Percentiles rank a stretch among this genome's conserved stretches.
Evolutionary conservation across 2,113 vertebrate genomes (phyloP).

Genomic region (Sitta europaea): DNA sequence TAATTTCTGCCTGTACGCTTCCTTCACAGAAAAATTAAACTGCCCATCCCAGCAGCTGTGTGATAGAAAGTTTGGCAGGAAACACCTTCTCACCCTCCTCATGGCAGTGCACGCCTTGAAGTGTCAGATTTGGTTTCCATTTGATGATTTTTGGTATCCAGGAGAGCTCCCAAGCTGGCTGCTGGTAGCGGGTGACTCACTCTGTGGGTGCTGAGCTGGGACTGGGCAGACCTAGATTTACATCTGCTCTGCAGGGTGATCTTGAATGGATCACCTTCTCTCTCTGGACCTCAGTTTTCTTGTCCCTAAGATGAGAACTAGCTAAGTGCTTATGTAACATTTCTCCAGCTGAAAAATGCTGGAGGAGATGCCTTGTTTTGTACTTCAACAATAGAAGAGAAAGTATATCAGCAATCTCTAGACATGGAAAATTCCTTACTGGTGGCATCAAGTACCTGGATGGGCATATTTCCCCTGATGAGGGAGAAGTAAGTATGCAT

Average conservation of each 20-base stretch:
- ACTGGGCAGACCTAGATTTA: not conserved
- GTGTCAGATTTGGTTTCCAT: not conserved
- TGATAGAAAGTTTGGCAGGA: not conserved
- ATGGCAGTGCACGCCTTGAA: not conserved
- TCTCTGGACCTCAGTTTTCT: not conserved
- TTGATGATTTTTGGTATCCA: not conserved
- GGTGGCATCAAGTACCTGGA: not conserved
- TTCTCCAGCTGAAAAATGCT: not conserved
- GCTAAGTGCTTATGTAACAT: slow-evolving; percentile 1
- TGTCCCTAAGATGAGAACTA: not conserved
- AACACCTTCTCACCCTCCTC: not conserved
- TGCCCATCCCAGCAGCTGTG: not conserved
- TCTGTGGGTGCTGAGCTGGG: not conserved
- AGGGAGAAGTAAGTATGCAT: not conserved
- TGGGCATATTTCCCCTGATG: not conserved
- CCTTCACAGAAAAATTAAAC: not conserved
- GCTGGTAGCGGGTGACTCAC: not conserved
- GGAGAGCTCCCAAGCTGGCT: not conserved
- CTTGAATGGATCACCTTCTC: not conserved
- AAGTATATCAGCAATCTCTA: not conserved
- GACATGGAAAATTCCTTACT: not conserved
- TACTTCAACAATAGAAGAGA: not conserved
- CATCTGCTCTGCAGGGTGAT: not conserved
- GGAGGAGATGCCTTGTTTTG: slow-evolving; percentile 8
- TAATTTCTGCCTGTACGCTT: not conserved